Conservation (phyloP, 2,888 invertebrate species). For the Crematogaster levior region DNA sequence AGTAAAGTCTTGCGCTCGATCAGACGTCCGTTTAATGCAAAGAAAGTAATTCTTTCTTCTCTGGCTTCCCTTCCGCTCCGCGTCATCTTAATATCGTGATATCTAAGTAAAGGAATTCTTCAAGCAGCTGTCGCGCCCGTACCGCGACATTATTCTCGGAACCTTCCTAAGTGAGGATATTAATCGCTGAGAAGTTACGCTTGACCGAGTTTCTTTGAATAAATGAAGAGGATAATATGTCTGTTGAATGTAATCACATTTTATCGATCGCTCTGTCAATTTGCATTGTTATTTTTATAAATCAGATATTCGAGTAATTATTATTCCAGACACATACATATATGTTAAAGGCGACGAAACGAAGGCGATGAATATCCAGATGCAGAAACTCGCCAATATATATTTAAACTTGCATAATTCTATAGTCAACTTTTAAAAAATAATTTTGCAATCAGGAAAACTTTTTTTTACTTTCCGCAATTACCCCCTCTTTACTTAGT, state of each 20-base stretch:
- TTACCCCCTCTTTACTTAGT: background rate
- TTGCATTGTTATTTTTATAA: background rate
- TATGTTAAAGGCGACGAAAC: background rate
- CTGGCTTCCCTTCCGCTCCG: conserved; percentile 16
- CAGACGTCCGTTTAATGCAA: conserved; percentile 40
- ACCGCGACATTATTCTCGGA: conserved; percentile 51
- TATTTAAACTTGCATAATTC: background rate
- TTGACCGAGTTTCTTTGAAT: conserved; percentile 34
- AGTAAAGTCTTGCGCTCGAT: conserved; percentile 14
- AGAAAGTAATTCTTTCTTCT: conserved; percentile 39
- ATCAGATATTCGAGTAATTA: background rate
- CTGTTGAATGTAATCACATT: conserved; percentile 13
- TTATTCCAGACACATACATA: background rate
- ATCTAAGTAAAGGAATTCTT: conserved; percentile 41
- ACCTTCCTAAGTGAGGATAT: conserved; percentile 44
- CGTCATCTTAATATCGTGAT: conserved; percentile 42
- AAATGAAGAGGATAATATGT: conserved; percentile 12
- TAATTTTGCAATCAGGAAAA: background rate
- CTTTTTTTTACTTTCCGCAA: background rate
- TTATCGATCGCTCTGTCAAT: background rate
- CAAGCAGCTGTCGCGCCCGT: conserved; percentile 46
- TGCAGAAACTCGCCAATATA: background rate
- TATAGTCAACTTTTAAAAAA: background rate
- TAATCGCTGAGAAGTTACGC: conserved; percentile 45
- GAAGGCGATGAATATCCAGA: background rate